These are phyloP conservation scores for Anguilla marmorata DNA, from an alignment of 2,797 vertebrate species.

Conservation along the genomic window DNA sequence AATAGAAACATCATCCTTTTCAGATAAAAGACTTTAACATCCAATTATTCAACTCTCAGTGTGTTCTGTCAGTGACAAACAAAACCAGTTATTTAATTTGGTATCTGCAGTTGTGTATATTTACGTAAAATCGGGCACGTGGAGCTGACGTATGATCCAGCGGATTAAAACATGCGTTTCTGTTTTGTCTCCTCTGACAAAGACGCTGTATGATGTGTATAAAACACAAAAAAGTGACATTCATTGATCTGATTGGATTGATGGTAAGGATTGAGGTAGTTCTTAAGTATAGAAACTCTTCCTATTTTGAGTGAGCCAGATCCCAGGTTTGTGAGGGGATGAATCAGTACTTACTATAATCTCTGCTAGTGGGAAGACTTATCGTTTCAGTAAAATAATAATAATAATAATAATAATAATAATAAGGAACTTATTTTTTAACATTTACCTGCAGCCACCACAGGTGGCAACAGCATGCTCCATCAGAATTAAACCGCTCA, in stretches of 20 bases:
- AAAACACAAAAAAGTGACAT: not conserved
- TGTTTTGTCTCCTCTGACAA: not conserved
- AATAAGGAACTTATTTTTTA: not conserved
- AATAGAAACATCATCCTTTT: not conserved
- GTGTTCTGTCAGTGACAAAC: not conserved
- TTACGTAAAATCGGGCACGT: not conserved
- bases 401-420: no score
- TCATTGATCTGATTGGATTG: not conserved
- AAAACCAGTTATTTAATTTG: not conserved
- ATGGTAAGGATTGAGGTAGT: not conserved
- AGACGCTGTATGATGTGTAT: not conserved
- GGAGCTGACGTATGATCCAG: not conserved
- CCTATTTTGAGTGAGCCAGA: not conserved
- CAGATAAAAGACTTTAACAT: not conserved
- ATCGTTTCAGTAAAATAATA: not conserved
- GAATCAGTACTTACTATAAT: not conserved
- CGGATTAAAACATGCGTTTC: not conserved
- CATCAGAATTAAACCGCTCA: constrained; percentile 19
- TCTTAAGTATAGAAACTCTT: not conserved
- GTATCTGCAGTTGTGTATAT: not conserved
- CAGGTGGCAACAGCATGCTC: not conserved
- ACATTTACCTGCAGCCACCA: not conserved
- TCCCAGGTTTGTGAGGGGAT: not conserved
- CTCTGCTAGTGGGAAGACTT: not conserved
- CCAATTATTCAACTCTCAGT: no score